phyloP scores from a whole-genome alignment of 2,797 vertebrate genomes.

The Capromys pilorides region DNA sequence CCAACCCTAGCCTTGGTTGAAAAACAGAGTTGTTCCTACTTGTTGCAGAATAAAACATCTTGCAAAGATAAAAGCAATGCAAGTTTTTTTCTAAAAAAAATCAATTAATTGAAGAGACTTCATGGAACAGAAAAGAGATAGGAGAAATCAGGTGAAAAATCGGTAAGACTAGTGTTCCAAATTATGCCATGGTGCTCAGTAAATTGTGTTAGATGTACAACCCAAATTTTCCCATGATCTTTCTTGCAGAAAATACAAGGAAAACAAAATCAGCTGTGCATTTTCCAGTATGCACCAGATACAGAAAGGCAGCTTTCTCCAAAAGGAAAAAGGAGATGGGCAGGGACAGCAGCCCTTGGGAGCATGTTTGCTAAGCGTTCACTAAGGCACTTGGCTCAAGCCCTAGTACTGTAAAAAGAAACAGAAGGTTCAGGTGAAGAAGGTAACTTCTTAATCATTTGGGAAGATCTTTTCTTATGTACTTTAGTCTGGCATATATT shows the following conservation, averaged over 20 bases:
- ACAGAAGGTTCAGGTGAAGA: neutral
- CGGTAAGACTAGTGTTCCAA: neutral
- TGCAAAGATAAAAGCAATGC: neutral
- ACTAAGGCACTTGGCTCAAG: neutral
- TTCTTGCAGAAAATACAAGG: slow-evolving; percentile 21
- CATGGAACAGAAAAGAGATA: neutral
- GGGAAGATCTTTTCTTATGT: neutral
- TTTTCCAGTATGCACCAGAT: neutral
- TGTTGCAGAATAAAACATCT: neutral
- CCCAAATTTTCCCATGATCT: neutral
- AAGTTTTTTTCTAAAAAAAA: neutral
- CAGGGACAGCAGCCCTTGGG: too few species aligned
- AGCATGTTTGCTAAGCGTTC: neutral
- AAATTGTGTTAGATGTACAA: neutral
- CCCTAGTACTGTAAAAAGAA: neutral
- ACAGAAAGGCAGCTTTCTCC: neutral
- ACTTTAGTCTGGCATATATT: neutral
- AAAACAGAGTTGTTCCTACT: neutral
- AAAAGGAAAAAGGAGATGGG: neutral
- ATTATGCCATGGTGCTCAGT: neutral
- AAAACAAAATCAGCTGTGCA: neutral
- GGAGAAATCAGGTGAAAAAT: neutral
- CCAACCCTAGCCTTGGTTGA: neutral
- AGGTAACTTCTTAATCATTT: neutral
- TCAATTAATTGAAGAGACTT: neutral